Percentiles rank a stretch among this genome's conserved stretches.
These are phyloP conservation scores for Spialia ferax DNA, from an alignment of 2,888 invertebrate genomes.

Conservation along the genomic window DNA sequence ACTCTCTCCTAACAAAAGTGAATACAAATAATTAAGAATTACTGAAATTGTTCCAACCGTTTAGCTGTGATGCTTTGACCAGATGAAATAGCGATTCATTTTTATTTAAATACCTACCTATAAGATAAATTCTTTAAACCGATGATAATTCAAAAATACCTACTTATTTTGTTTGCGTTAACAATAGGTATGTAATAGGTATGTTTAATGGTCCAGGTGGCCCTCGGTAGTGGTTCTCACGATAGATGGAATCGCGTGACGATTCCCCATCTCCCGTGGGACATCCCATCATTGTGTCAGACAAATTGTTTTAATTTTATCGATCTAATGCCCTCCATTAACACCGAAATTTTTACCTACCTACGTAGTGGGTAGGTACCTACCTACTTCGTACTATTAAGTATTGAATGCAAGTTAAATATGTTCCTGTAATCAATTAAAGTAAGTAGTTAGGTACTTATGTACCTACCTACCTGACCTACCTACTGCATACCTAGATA, in stretches of 20 bases:
- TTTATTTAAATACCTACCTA: too few relatives aligned
- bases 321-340: constrained; percentile 22
- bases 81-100: too few relatives aligned
- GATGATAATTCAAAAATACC: too few relatives aligned
- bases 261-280: constrained; percentile 53
- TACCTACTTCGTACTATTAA: too few relatives aligned
- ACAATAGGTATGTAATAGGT: background rate
- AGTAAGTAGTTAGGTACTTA: too few relatives aligned
- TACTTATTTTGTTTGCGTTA: background rate
- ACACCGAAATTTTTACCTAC: background rate
- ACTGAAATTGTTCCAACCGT: too few relatives aligned
- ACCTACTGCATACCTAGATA: too few relatives aligned
- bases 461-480: too few relatives aligned
- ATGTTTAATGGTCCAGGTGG: constrained; percentile 60
- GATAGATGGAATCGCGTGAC: constrained; percentile 60
- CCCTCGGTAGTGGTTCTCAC: constrained; percentile 62
- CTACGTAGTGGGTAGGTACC: background rate
- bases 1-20: too few relatives aligned
- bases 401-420: background rate
- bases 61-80: too few relatives aligned
- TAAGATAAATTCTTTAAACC: too few relatives aligned
- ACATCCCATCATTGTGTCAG: constrained; percentile 44
- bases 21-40: too few relatives aligned
- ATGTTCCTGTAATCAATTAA: background rate
- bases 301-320: constrained; percentile 51